Conservation (phyloP, 2,797 vertebrate genomes). For the Mus caroli region DNA sequence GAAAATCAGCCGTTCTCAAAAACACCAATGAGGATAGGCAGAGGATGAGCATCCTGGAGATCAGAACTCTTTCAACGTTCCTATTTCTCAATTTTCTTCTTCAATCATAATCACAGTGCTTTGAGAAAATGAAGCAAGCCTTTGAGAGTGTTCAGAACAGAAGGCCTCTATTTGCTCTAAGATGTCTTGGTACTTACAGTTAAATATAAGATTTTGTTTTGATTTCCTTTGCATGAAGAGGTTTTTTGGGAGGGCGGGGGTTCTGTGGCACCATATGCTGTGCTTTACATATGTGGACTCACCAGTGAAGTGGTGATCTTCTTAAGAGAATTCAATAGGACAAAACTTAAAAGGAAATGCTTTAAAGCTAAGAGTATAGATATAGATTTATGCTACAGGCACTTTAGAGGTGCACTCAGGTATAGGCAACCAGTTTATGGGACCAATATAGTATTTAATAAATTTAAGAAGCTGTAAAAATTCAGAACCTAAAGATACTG, state of each 20-base stretch:
- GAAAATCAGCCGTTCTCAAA: slow-evolving; percentile 37
- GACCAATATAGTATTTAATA: not conserved
- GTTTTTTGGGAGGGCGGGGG: not conserved
- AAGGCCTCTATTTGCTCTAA: not conserved
- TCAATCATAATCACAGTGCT: not conserved
- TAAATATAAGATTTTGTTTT: slow-evolving; percentile 47
- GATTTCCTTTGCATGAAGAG: not conserved
- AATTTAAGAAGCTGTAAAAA: not conserved
- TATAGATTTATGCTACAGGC: not conserved
- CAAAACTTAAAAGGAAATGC: not conserved
- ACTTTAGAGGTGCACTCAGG: not conserved
- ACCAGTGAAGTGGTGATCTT: not conserved
- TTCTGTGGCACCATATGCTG: not conserved
- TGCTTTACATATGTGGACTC: not conserved
- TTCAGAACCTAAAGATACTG: not conserved
- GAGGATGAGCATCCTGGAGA: not conserved
- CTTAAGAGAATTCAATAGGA: slow-evolving; percentile 1
- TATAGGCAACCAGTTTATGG: not conserved
- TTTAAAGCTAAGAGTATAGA: not conserved
- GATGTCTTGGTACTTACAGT: not conserved
- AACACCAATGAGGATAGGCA: not conserved
- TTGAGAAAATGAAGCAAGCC: slow-evolving; percentile 10
- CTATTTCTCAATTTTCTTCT: not conserved
- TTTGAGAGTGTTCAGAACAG: not conserved
- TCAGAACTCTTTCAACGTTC: not conserved